Conservation (phyloP, 2,888 invertebrate genomes). For the Panzeria rudis region DNA sequence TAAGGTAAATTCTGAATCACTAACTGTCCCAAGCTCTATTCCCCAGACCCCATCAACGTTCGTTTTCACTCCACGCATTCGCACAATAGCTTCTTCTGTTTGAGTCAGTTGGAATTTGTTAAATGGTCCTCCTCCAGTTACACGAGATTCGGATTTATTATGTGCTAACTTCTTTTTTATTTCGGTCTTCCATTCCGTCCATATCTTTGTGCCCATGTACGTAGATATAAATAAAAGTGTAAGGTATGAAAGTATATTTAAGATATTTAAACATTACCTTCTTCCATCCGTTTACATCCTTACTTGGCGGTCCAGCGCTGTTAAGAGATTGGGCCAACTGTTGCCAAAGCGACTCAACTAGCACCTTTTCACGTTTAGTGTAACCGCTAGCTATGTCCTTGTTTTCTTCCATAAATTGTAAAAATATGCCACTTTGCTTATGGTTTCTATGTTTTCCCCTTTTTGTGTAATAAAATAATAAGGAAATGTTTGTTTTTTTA, state of each 20-base stretch:
- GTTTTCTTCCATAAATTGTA: too few species aligned
- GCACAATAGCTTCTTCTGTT: background rate
- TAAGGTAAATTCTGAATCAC: background rate
- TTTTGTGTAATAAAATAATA: too few species aligned
- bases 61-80: background rate
- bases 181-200: background rate
- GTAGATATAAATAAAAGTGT: too few species aligned
- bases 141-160: constrained; percentile 21
- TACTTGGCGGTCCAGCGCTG: background rate
- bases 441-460: too few species aligned
- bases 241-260: too few species aligned
- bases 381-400: too few species aligned
- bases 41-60: constrained; percentile 8
- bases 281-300: constrained; percentile 7
- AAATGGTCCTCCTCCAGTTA: constrained; percentile 13
- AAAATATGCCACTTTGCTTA: too few species aligned
- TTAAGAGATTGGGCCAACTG: background rate
- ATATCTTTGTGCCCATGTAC: background rate
- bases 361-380: too few species aligned
- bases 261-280: background rate
- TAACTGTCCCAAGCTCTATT: background rate
- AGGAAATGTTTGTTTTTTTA: too few species aligned
- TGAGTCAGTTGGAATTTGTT: constrained; percentile 12
- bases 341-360: background rate
- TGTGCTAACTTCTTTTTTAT: constrained; percentile 14